Evolutionary conservation across 2,113 vertebrate genomes (phyloP), one percentile per base, ranked within the genome.

Genomic region (Caranx ignobilis): DNA sequence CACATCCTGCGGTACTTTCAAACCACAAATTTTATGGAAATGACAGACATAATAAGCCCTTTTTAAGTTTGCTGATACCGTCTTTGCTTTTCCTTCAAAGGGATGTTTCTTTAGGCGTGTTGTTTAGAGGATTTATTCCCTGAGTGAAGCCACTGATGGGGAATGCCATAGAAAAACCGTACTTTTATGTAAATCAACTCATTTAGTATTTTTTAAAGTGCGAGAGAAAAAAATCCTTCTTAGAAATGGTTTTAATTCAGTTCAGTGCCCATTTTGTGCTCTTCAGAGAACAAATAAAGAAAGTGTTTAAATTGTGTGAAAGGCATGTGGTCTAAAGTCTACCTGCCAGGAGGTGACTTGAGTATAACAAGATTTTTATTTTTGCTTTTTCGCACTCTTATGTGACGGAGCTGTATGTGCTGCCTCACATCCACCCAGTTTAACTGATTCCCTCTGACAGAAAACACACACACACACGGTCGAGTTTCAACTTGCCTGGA

Each of bases 401-500:
- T 61, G 68, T 78, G 73, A 47, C 39, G 54, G 11, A 79, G 63
- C 41, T 80, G 54, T 21, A 56, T 45, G 54, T 79, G 71, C 85
- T 87, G 76, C 61, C 67, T 48, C 52, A 43, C 50, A 87, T 82
- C 80, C 83, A 81, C 76, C 87, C 82, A 82, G 78, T 90, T 85
- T 66, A 74, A 84, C 75, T 45, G 71, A 77, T 83, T 86, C 55
- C 37, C 68, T 86, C 43, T 79, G 69, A 85, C 77, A 21, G 34
- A 37, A 74, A 26, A 72, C 43, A 66, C 70, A 69, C 56, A 72
- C 43, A 66, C 70, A 69, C 56, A 60, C 35, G 0, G 54, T 76
- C 91, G 10, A 87, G 93, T 89, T 77, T 45, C 73, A 82, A 71
- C 92, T 79, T 78, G 93, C 71, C 87, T 79, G 92, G 93, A 92